Conservation (phyloP, 2,888 invertebrate genomes). For the Drosophila helvetica region DNA sequence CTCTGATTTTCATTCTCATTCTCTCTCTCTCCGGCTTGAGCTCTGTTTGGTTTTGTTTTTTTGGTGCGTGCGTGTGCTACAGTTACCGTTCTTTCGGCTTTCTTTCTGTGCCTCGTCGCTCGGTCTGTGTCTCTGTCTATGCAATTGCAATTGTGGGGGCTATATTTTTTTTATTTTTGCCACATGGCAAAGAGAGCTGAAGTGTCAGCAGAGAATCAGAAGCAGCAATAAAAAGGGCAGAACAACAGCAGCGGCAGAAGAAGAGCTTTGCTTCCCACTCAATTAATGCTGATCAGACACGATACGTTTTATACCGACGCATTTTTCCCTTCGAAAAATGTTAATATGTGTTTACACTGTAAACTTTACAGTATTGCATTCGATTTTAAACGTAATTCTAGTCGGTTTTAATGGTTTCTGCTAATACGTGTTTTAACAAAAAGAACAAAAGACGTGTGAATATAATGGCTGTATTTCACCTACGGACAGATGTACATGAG, state of each 20-base stretch:
- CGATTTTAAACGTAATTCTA: background rate
- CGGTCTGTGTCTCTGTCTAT: conserved; percentile 31
- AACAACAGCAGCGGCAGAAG: background rate
- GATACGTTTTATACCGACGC: background rate
- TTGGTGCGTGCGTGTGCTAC: conserved; percentile 59
- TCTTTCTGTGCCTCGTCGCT: conserved; percentile 16
- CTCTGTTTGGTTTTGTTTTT: background rate
- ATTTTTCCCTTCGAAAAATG: background rate
- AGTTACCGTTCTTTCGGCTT: conserved; percentile 69
- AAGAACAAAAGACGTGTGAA: too few species aligned
- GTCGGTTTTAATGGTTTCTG: background rate
- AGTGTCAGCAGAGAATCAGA: background rate
- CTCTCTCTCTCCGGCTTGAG: conserved; percentile 13
- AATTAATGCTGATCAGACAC: background rate
- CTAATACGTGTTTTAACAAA: too few species aligned
- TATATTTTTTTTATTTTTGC: conserved; percentile 28
- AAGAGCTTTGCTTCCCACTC: background rate
- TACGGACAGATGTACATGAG: too few species aligned
- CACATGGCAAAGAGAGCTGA: conserved; percentile 55
- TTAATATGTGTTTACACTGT: background rate
- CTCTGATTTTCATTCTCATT: conserved; percentile 10
- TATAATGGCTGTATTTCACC: too few species aligned
- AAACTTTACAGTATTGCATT: background rate
- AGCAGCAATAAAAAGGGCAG: background rate
- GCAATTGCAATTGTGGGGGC: conserved; percentile 55